A percentile compares a stretch with the other conserved stretches of the same genome.
Evolutionary conservation across 1,140 invertebrate genomes (phyloP).

Genomic region (Rhizoglyphus robini): DNA sequence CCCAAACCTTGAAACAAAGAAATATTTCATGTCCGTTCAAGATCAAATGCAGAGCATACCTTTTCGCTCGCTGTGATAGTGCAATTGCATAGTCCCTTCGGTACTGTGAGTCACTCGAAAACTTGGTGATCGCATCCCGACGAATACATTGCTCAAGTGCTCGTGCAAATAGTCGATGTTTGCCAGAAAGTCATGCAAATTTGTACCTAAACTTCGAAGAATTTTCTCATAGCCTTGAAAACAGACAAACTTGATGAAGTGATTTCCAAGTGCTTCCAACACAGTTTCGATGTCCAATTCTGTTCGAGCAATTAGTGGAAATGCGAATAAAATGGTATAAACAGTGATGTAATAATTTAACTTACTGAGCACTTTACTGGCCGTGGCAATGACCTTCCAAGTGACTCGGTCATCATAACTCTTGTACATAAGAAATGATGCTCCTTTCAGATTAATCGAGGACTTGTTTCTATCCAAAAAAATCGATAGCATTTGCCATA

Average conservation of each 20-base stretch:
- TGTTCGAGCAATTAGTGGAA: conserved; percentile 24
- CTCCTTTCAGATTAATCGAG: conserved; percentile 23
- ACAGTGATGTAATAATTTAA: not conserved
- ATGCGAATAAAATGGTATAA: no score
- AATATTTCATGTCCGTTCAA: not conserved
- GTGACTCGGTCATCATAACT: conserved; percentile 23
- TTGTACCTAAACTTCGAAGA: conserved; percentile 58
- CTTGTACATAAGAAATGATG: conserved; percentile 24
- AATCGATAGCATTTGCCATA: not conserved
- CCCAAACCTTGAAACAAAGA: conserved; percentile 30
- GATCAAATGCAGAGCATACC: not conserved
- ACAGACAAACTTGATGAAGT: conserved; percentile 31
- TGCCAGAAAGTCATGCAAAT: conserved; percentile 64
- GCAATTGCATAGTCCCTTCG: conserved; percentile 31
- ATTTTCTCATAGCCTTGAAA: conserved; percentile 46
- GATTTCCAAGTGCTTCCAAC: conserved; percentile 32
- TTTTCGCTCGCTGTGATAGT: conserved; percentile 36
- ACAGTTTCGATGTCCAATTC: conserved; percentile 28
- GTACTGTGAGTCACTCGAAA: conserved; percentile 33
- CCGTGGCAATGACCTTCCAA: conserved; percentile 20
- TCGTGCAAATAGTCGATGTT: conserved; percentile 81
- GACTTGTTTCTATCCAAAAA: conserved; percentile 7
- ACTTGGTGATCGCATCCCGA: conserved; percentile 34
- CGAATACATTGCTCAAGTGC: conserved; percentile 25
- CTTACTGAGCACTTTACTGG: conserved; percentile 18